phyloP scores from a whole-genome alignment of 2,113 vertebrate species.

The Dromas ardeola region DNA sequence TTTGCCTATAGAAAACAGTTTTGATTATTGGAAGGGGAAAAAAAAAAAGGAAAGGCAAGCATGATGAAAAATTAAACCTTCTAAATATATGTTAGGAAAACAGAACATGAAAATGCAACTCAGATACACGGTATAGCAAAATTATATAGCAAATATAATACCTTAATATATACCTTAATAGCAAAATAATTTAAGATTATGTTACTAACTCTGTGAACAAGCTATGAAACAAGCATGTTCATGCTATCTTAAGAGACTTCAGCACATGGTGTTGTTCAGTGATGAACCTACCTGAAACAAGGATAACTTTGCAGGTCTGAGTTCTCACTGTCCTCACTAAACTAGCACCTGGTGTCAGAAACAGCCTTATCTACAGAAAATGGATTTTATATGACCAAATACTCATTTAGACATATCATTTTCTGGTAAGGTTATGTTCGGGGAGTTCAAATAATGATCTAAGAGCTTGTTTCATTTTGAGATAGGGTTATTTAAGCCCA shows the following conservation, averaged over 20 bases:
- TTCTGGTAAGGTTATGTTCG: neutral
- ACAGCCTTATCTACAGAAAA: neutral
- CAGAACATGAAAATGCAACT: neutral
- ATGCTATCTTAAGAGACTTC: neutral
- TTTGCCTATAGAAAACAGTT: neutral
- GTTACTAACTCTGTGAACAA: neutral
- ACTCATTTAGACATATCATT: neutral
- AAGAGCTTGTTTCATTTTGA: neutral
- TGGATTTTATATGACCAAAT: neutral
- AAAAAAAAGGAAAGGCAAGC: neutral
- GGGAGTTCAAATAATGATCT: neutral
- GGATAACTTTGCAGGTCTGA: neutral
- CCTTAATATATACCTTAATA: neutral
- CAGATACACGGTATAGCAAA: neutral
- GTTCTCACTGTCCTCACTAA: neutral
- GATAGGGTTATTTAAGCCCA: neutral
- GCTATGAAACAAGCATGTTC: neutral
- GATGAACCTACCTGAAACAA: neutral
- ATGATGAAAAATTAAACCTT: neutral
- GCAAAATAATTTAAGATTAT: neutral
- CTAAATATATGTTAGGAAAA: neutral
- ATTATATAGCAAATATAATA: too few species aligned
- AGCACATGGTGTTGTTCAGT: neutral
- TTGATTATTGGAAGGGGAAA: fast-evolving
- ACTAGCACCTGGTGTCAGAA: neutral